Evolutionary conservation across 1,140 invertebrate species (phyloP).

Genomic region (Heliothis virescens): DNA sequence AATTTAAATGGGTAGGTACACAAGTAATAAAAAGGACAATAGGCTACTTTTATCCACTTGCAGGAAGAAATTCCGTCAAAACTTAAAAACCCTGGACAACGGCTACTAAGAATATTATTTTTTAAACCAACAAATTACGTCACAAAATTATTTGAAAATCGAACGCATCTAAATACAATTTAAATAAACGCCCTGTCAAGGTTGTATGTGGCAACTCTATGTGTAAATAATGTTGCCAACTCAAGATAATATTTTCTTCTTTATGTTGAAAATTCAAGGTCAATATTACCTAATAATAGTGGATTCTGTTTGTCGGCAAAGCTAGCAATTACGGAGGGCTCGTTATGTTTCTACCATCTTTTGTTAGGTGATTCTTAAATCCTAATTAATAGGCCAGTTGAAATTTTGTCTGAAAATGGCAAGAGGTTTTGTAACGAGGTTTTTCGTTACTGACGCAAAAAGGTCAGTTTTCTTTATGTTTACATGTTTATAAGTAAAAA

Average conservation of each 20-base stretch:
- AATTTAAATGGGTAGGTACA: too few species aligned
- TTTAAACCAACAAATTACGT: neutral
- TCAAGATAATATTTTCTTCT: constrained; percentile 4
- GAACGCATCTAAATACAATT: neutral
- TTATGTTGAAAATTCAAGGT: neutral
- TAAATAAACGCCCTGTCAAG: constrained; percentile 26
- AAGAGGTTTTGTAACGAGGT: neutral
- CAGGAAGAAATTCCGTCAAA: too few species aligned
- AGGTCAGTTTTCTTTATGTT: too few species aligned
- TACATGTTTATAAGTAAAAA: too few species aligned
- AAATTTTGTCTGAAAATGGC: neutral
- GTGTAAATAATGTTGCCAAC: constrained; percentile 16
- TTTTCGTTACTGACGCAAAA: too few species aligned
- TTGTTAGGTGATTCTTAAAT: neutral
- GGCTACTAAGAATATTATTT: too few species aligned
- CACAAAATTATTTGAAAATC: constrained; percentile 8
- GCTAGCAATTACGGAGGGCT: constrained; percentile 1
- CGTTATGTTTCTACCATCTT: neutral
- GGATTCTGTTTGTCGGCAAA: neutral
- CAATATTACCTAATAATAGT: neutral
- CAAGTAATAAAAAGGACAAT: too few species aligned
- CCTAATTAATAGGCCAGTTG: neutral
- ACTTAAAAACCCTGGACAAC: too few species aligned
- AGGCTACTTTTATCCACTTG: too few species aligned
- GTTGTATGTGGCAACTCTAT: neutral